A percentile compares a stretch with the other conserved stretches of the same genome.
phyloP scores from a whole-genome alignment of 1,140 invertebrate species.

The Lepidurus packardi region DNA sequence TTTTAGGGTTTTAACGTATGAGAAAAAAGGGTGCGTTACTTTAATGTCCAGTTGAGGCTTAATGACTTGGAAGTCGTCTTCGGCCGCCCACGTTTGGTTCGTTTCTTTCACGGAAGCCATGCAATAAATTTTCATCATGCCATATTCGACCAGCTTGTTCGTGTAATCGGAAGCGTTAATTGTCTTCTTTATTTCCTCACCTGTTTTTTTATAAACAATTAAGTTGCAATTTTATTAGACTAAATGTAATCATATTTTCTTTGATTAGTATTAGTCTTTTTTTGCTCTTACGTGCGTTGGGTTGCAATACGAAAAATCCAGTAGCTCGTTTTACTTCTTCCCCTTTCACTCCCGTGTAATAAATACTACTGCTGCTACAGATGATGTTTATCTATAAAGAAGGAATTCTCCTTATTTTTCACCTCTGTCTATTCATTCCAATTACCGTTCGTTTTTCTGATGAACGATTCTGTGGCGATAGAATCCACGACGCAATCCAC shows the following conservation, averaged over 20 bases:
- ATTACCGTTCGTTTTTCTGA: constrained; percentile 11
- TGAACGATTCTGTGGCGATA: background rate
- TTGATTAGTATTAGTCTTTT: background rate
- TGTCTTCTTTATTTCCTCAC: constrained; percentile 54
- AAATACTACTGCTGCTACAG: constrained; percentile 62
- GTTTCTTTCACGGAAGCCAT: constrained; percentile 65
- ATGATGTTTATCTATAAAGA: constrained; percentile 39
- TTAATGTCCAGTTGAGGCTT: constrained; percentile 59
- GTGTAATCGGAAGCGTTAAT: constrained; percentile 60
- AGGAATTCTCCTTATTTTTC: background rate
- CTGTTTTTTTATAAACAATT: constrained; percentile 44
- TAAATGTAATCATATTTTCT: background rate
- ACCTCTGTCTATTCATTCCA: background rate
- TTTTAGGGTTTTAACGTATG: background rate
- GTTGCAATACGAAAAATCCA: constrained; percentile 55
- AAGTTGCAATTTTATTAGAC: background rate
- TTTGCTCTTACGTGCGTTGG: constrained; percentile 50
- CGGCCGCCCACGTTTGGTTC: constrained; percentile 64
- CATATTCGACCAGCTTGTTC: constrained; percentile 65
- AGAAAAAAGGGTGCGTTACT: constrained; percentile 36
- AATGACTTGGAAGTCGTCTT: constrained; percentile 65
- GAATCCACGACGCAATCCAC: too few relatives aligned
- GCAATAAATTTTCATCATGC: constrained; percentile 64
- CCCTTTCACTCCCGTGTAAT: constrained; percentile 67
- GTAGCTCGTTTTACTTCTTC: constrained; percentile 61